Evolutionary conservation across 2,888 invertebrate genomes (phyloP), one percentile per base, ranked within the genome.

Genomic region (Stenoptilia bipunctidactyla): DNA sequence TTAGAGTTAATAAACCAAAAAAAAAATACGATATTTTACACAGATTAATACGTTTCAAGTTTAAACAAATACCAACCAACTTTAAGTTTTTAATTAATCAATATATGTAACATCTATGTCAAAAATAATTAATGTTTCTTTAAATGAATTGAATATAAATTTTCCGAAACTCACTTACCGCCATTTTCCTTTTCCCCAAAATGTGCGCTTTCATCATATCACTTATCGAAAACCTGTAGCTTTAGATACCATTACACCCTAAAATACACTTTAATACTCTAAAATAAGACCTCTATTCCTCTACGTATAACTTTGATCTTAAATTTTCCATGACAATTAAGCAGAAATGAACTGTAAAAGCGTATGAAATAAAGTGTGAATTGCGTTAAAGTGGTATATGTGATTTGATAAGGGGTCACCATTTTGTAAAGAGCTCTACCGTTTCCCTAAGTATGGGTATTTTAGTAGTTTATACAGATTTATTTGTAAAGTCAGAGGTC

Each of bases 201-300:
- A 47, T 51, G 45, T 61, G 66, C 68, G 62, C 64, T 77, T 75
- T 72, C 72, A 68, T 67, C 64, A 58, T 51, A 60, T 69, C 20
- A 71, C 63, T 68, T 70, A 75, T 69, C 65, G 70, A 66, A 69
- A 63, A 79, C 79, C 79, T 79, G 79, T 79, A 69, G 79, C 74
- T 75, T 71, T 44, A 36, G 40, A 20, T 1, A 2, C 10, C 34
- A 14, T 0, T 49, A 55, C 15, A 4, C 13, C 0, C 3, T 58
- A 43, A 42, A 13, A 42, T 10, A 13, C 50, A 53, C 44, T 20
- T 48, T 58, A 54, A 13, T 0, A 0, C 0, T 1, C 1, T 1
- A 0, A 0, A 0, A 0, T 36, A 39, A 54, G 20, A 36, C 36
- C 30, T 14, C 13, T 50, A 37, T 42, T 33, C 48, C 37, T 12